These are phyloP conservation scores for Ophiothrix spiculata DNA, from an alignment of 35 echinoderm and acorn worm species.

Conservation along the genomic window DNA sequence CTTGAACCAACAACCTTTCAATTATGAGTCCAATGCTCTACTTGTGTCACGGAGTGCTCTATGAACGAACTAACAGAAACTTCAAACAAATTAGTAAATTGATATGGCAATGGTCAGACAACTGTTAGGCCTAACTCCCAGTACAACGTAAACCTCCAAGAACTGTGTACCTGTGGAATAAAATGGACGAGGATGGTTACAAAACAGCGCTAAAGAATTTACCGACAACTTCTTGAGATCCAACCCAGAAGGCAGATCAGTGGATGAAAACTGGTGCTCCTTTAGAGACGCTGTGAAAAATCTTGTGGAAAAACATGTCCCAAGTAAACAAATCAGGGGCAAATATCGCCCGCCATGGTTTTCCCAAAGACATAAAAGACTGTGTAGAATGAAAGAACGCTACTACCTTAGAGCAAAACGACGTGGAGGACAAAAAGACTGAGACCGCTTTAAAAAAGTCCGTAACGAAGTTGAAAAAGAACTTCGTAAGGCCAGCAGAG, in stretches of 20 bases:
- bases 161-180: constrained; percentile 5
- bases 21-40: no score
- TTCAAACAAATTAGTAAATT: no score
- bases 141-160: constrained; percentile 5
- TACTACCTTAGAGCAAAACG: neutral
- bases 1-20: no score
- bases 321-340: constrained; percentile 13
- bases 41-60: no score
- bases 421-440: neutral
- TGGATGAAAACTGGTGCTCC: constrained; percentile 4
- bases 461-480: constrained; percentile 8
- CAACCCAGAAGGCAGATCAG: neutral
- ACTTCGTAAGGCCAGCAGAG: neutral
- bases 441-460: neutral
- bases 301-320: constrained; percentile 23
- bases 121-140: neutral
- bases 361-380: constrained; percentile 12
- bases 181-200: neutral
- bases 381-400: neutral
- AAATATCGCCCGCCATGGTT: constrained; percentile 17
- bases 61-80: no score
- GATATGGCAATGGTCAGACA: no score
- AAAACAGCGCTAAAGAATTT: neutral
- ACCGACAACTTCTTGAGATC: neutral
- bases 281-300: neutral